Evolutionary conservation across 2,888 invertebrate genomes (phyloP).

Genomic region (Yponomeuta evonymella): DNA sequence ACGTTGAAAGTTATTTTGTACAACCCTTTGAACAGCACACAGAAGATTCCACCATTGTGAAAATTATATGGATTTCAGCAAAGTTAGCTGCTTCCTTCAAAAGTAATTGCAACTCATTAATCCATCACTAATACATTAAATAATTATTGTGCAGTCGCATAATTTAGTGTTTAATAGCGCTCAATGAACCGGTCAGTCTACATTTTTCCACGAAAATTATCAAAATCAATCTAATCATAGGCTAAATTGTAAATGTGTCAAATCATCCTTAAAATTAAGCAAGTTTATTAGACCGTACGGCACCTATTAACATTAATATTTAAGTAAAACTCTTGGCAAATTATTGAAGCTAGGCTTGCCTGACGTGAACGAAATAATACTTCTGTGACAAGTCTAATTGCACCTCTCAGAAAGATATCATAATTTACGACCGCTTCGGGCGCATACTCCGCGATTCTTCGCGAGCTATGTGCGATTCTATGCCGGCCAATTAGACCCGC

Average conservation of each 20-base stretch:
- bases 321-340: too few relatives aligned
- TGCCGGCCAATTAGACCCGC: slow-evolving; percentile 48
- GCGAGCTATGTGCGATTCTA: slow-evolving; percentile 21
- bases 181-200: neutral
- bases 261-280: neutral
- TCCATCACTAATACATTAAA: neutral
- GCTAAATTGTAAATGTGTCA: neutral
- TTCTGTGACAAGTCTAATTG: slow-evolving; percentile 10
- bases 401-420: neutral
- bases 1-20: too few relatives aligned
- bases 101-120: neutral
- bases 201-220: neutral
- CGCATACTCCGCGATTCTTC: slow-evolving; percentile 19
- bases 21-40: too few relatives aligned
- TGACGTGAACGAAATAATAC: neutral
- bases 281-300: too few relatives aligned
- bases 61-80: too few relatives aligned
- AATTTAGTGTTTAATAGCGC: neutral
- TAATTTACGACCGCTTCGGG: slow-evolving; percentile 2
- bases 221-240: neutral
- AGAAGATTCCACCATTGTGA: too few relatives aligned
- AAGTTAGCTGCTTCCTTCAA: neutral
- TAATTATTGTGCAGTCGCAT: neutral
- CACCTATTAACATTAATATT: too few relatives aligned
- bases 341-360: neutral